Evolutionary conservation across 2,888 invertebrate genomes (phyloP), one percentile per base, ranked within the genome.

Genomic region (Cryptosula pallasiana): DNA sequence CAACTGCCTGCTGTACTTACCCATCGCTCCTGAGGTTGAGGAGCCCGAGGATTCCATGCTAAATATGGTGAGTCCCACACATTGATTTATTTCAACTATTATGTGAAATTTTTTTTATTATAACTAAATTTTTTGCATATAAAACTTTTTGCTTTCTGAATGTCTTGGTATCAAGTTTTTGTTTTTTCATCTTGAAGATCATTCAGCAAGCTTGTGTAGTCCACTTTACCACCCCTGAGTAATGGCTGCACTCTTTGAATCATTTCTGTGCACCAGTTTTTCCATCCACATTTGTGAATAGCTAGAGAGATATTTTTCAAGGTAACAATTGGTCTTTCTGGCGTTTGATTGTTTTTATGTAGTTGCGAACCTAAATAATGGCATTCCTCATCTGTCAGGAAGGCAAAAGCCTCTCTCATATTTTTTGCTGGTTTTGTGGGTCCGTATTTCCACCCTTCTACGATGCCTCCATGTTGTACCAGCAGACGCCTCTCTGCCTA

Each of bases 21-120:
- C 86, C 5, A 82, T 85, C 1, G 81, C 85, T 20, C 86, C 87
- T 0, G 87, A 87, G 57, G 80, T 87, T n/a, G 87, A 84, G 36
- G 84, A 83, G 71, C 80, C 80, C 1, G 84, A 84, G 73, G 84
- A 81, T 63, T 32, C 32, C 32, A 9, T n/a, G 13, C 63, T 63
- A 63, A 34, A 34, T n/a, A 2, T 63, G 29, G 63, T 63, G 32
- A 63, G 13, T 25, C n/a, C 5, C 45, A 20, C 45, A n/a, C n/a
- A n/a, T n/a, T n/a, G n/a, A n/a, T n/a, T n/a, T n/a, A n/a, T n/a
- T n/a, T n/a, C n/a, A n/a, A n/a, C n/a, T n/a, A n/a, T n/a, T n/a
- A n/a, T n/a, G n/a, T n/a, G n/a, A n/a, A n/a, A n/a, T n/a, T n/a
- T n/a, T n/a, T n/a, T n/a, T n/a, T n/a, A n/a, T n/a, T n/a, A n/a